These are phyloP conservation scores for Zalophus californianus DNA, from an alignment of 2,797 vertebrate genomes.

Conservation along the genomic window DNA sequence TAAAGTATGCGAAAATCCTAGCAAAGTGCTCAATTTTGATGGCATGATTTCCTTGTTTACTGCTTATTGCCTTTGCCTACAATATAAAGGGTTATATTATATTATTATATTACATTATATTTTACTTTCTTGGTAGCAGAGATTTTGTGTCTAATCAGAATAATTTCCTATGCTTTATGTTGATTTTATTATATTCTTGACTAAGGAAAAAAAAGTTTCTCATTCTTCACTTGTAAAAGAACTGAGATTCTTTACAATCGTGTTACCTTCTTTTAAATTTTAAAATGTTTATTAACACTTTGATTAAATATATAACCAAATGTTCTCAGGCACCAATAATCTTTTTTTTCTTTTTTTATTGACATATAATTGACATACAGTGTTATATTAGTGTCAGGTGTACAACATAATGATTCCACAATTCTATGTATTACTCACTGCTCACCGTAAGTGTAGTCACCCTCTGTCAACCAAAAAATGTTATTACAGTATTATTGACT, in stretches of 20 bases:
- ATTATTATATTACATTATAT: background rate
- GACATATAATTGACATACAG: background rate
- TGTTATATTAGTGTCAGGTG: background rate
- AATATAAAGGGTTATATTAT: background rate
- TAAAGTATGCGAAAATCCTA: conserved; percentile 50
- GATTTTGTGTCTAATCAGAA: background rate
- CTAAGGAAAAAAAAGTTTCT: conserved; percentile 15
- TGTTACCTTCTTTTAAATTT: conserved; percentile 14
- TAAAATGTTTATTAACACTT: conserved; percentile 47
- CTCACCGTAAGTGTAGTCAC: background rate
- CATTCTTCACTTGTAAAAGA: conserved; percentile 39
- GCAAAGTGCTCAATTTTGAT: conserved; percentile 44
- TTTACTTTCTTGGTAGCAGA: conserved; percentile 43
- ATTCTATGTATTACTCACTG: background rate
- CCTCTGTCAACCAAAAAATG: background rate
- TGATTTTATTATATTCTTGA: conserved; percentile 46
- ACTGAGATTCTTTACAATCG: background rate
- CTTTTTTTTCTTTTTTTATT: background rate
- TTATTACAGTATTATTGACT: background rate
- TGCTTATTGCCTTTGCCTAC: conserved; percentile 53
- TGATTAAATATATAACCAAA: conserved; percentile 32
- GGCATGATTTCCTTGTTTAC: conserved; percentile 48
- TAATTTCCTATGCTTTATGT: conserved; percentile 42
- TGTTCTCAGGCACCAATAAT: background rate
- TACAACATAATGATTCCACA: background rate